These are phyloP conservation scores for Gallinago stenura DNA, from an alignment of 2,797 vertebrate genomes.

Conservation along the genomic window DNA sequence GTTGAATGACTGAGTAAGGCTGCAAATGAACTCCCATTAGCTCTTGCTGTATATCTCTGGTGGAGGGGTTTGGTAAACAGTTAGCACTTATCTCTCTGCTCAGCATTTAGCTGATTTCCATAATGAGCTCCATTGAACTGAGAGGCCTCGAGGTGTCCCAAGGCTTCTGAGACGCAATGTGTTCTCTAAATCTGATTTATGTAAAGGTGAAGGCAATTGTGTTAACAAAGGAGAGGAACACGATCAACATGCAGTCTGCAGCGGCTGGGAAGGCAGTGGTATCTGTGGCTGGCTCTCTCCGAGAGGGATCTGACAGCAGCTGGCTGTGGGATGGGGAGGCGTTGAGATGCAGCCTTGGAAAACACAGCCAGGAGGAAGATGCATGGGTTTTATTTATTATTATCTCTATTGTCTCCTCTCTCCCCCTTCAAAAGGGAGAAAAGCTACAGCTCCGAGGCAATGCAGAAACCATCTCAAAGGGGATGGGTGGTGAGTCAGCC, in stretches of 20 bases:
- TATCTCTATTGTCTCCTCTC: not conserved
- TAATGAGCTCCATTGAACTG: conserved; percentile 80
- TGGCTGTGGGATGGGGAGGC: not conserved
- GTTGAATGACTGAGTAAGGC: conserved; percentile 61
- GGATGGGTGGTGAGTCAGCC: not conserved
- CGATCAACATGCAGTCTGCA: not conserved
- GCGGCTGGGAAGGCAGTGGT: not conserved
- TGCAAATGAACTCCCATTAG: conserved; percentile 75
- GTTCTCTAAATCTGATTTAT: conserved; percentile 77
- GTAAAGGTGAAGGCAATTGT: conserved; percentile 69
- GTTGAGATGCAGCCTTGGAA: not conserved
- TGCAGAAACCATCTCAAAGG: not conserved
- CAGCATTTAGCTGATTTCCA: conserved; percentile 81
- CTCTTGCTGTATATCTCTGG: conserved; percentile 45
- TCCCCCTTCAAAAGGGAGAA: not conserved
- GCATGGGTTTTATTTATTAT: not conserved
- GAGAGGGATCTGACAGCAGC: not conserved
- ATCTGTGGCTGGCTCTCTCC: not conserved
- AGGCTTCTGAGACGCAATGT: conserved; percentile 59
- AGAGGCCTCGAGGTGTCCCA: conserved; percentile 77
- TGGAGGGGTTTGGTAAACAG: conserved; percentile 72
- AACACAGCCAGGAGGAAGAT: not conserved
- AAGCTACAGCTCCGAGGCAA: not conserved
- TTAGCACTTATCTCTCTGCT: conserved; percentile 76
- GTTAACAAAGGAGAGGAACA: conserved; percentile 57